Percentiles rank a stretch among this genome's conserved stretches.
Conservation (phyloP, 2,113 vertebrate genomes). For the Amblyornis subalaris region DNA sequence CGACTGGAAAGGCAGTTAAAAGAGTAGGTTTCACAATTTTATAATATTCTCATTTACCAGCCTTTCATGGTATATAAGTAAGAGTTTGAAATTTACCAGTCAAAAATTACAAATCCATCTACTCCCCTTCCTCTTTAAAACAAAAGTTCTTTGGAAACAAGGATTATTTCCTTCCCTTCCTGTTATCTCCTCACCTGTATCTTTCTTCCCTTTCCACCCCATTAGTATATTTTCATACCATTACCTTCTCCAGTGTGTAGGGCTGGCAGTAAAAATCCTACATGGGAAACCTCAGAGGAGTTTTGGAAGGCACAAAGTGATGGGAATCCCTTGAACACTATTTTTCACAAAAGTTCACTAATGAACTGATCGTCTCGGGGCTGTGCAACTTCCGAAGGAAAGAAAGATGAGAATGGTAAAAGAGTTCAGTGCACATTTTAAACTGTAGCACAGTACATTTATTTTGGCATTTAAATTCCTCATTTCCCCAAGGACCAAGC, state of each 20-base stretch:
- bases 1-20: background rate
- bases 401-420: background rate
- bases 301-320: background rate
- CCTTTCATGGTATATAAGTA: background rate
- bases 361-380: background rate
- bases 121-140: background rate
- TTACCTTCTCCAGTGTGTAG: background rate
- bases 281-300: background rate
- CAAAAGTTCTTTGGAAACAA: background rate
- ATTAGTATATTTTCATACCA: background rate
- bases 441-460: conserved; percentile 4
- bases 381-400: background rate
- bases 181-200: background rate
- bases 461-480: conserved; percentile 30
- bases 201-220: background rate
- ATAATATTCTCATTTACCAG: background rate
- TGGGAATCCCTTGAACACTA: background rate
- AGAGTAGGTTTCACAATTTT: background rate
- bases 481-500: conserved; percentile 27
- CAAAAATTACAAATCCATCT: background rate
- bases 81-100: background rate
- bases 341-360: background rate
- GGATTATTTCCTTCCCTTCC: background rate
- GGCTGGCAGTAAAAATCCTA: background rate
- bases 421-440: background rate